phyloP scores from a whole-genome alignment of 2,113 vertebrate species.

The Pionites leucogaster region DNA sequence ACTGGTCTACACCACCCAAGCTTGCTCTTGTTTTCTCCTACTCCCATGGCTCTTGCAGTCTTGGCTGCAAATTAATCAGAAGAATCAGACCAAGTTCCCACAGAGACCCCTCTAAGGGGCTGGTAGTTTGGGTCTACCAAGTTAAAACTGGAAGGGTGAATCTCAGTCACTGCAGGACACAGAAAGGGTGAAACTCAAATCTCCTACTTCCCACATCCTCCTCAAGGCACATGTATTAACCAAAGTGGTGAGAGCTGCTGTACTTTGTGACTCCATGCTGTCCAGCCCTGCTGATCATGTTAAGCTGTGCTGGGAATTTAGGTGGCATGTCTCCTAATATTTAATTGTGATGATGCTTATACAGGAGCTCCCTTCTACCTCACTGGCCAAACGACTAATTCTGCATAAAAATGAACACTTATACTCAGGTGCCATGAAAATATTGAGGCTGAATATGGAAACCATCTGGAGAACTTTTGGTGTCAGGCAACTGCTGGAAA shows the following conservation, averaged over 20 bases:
- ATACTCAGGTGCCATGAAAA: neutral
- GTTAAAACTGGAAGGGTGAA: neutral
- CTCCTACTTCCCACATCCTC: neutral
- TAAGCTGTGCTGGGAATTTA: neutral
- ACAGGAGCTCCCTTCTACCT: neutral
- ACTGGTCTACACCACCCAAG: neutral
- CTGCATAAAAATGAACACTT: neutral
- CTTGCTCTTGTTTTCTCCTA: neutral
- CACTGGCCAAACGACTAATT: neutral
- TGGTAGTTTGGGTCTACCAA: neutral
- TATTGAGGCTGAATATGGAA: neutral
- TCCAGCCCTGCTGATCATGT: neutral
- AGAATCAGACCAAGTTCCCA: neutral
- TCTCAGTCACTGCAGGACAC: neutral
- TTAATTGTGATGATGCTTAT: neutral
- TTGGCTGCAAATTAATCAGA: neutral
- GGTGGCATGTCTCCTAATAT: neutral
- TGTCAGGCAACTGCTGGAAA: neutral
- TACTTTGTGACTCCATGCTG: neutral
- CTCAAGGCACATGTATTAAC: neutral
- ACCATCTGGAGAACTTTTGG: neutral
- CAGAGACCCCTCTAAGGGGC: accelerated
- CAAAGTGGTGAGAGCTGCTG: neutral
- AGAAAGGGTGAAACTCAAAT: neutral
- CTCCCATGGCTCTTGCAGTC: neutral